Conservation (phyloP, 2,888 invertebrate genomes). For the Lumbricus terrestris region DNA sequence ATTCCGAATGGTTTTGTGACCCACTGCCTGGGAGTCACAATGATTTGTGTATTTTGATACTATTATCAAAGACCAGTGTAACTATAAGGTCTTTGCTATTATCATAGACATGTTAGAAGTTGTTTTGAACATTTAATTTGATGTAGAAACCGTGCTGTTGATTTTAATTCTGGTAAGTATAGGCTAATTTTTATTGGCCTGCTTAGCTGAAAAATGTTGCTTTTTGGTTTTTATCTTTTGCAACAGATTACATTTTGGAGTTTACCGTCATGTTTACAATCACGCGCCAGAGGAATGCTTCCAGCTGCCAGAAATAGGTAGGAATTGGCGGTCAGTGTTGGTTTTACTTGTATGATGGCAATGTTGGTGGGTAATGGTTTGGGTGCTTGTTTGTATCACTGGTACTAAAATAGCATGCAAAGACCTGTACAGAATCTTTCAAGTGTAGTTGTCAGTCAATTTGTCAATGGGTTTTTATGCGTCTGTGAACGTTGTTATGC, state of each 20-base stretch:
- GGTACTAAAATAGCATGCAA: neutral
- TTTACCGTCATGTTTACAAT: constrained; percentile 10
- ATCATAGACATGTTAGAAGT: neutral
- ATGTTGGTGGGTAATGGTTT: neutral
- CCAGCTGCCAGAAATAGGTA: neutral
- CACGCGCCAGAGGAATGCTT: neutral
- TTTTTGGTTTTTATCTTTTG: neutral
- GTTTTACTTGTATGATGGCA: neutral
- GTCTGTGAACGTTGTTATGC: too few relatives aligned
- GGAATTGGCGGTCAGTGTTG: neutral
- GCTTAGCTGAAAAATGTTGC: neutral
- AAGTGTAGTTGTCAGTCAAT: too few relatives aligned
- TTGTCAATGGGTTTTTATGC: too few relatives aligned
- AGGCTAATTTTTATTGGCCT: neutral
- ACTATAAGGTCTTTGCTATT: too few relatives aligned
- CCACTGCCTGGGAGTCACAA: too few relatives aligned
- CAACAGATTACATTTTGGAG: neutral
- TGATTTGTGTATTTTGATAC: too few relatives aligned
- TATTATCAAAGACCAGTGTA: too few relatives aligned
- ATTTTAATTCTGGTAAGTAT: neutral
- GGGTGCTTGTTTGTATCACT: neutral
- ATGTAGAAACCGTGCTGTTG: neutral
- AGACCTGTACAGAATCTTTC: neutral
- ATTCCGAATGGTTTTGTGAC: too few relatives aligned
- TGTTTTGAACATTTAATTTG: neutral